Conservation (phyloP, 2,113 vertebrate species). For the Hepsetus odoe region DNA sequence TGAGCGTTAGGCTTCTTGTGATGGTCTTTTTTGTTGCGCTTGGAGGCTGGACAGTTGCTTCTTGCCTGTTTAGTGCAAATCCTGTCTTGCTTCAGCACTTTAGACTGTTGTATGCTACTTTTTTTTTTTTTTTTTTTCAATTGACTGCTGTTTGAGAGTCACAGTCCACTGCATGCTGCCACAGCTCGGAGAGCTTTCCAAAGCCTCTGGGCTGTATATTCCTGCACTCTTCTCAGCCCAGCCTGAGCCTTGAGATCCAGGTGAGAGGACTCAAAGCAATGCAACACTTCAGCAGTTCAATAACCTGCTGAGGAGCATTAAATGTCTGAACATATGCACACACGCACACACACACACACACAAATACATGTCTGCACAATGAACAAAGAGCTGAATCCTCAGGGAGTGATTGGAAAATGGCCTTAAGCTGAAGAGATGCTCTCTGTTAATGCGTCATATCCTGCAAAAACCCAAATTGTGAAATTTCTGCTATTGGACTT, state of each 20-base stretch:
- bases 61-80: constrained; percentile 22
- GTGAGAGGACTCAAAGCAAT: constrained; percentile 13
- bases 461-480: no score
- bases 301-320: constrained; percentile 16
- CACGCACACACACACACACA: no score
- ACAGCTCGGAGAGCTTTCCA: neutral
- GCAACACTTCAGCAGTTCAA: constrained; percentile 24
- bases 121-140: neutral
- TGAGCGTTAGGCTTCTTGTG: constrained; percentile 15
- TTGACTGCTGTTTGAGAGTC: constrained; percentile 13
- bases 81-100: neutral
- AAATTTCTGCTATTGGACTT: no score
- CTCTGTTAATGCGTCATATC: neutral
- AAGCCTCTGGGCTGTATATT: neutral
- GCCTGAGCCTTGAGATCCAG: constrained; percentile 1
- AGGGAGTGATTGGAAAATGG: neutral
- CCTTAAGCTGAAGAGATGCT: neutral
- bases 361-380: neutral
- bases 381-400: neutral
- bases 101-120: neutral
- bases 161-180: constrained; percentile 4
- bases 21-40: constrained; percentile 30
- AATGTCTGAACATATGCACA: neutral
- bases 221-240: neutral
- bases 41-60: constrained; percentile 35